Percentiles rank a stretch among this genome's conserved stretches.
Conservation (phyloP, 1,140 invertebrate species). For the Bursaphelenchus mucronatus region DNA sequence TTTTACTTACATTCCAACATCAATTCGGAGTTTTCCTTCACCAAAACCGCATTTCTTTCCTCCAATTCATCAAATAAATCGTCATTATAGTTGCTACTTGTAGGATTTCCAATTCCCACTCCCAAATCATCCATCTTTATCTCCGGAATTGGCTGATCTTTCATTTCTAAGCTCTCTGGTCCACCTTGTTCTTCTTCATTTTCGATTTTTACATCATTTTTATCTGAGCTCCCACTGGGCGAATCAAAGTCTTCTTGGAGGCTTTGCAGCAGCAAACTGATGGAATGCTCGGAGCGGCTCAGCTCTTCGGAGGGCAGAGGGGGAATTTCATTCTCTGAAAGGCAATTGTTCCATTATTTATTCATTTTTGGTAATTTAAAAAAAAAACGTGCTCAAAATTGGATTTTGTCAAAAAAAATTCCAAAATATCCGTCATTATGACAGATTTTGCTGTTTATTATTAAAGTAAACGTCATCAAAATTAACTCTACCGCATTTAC, state of each 20-base stretch:
- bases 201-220: neutral
- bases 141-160: neutral
- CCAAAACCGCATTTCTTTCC: slow-evolving; percentile 12
- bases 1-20: neutral
- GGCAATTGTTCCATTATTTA: neutral
- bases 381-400: neutral
- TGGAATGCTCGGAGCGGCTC: neutral
- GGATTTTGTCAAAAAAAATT: neutral
- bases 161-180: no score
- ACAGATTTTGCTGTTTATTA: no score
- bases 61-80: neutral
- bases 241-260: neutral
- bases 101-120: neutral
- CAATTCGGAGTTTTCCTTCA: neutral
- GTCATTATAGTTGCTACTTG: slow-evolving; percentile 1
- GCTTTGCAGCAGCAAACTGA: neutral
- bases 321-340: neutral
- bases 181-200: neutral
- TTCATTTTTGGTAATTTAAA: neutral
- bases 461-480: no score
- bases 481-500: no score
- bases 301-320: neutral
- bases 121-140: neutral
- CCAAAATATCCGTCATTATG: no score
- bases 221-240: neutral